Evolutionary conservation across 1,140 invertebrate species (phyloP).

Genomic region (Notospermus geniculatus): DNA sequence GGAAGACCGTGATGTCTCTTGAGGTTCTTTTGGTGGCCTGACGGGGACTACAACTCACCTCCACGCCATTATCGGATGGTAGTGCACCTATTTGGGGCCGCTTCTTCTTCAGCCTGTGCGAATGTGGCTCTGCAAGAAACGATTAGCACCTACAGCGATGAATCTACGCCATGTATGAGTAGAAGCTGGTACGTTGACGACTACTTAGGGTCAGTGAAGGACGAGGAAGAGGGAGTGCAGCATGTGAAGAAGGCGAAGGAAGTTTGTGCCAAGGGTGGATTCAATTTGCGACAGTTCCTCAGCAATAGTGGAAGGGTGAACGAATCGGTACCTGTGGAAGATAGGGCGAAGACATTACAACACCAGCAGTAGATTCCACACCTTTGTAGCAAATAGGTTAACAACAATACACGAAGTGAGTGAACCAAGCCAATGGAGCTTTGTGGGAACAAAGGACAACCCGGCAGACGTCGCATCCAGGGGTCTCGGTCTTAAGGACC

Average conservation of each 20-base stretch:
- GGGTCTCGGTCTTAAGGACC: background rate
- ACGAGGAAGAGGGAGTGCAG: background rate
- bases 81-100: slow-evolving; percentile 20
- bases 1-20: slow-evolving; percentile 5
- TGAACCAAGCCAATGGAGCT: background rate
- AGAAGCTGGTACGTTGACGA: too few species aligned
- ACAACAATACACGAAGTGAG: background rate
- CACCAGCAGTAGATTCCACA: background rate
- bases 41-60: background rate
- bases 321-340: too few species aligned
- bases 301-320: too few species aligned
- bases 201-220: too few species aligned
- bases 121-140: slow-evolving; percentile 16
- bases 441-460: slow-evolving; percentile 2
- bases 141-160: too few species aligned
- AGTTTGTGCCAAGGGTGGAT: slow-evolving; percentile 3
- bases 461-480: too few species aligned
- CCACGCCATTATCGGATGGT: slow-evolving; percentile 18
- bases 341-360: background rate
- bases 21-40: slow-evolving; percentile 24
- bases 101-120: slow-evolving; percentile 19
- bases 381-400: slow-evolving; percentile 9
- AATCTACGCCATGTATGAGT: too few species aligned
- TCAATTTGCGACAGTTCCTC: background rate
- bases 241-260: background rate